Percentiles rank a stretch among this genome's conserved stretches.
Conservation (phyloP, 2,888 invertebrate genomes). For the Ferrisia virgata region DNA sequence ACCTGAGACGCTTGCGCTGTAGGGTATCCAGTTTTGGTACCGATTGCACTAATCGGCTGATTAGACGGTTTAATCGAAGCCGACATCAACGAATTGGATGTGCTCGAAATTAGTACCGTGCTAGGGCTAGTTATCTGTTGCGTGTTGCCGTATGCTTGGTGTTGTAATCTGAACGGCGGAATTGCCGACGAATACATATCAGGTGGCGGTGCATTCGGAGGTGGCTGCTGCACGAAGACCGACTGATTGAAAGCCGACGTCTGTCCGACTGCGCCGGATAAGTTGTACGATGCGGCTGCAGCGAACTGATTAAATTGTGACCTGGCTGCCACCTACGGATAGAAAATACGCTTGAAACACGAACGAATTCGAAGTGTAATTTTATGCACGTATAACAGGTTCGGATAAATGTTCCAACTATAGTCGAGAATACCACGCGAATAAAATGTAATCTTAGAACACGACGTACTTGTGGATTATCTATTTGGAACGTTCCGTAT, state of each 20-base stretch:
- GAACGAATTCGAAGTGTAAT: too few species aligned
- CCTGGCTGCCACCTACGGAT: conserved; percentile 22
- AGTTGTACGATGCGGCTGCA: conserved; percentile 43
- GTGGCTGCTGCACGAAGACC: conserved; percentile 53
- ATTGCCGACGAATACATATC: conserved; percentile 67
- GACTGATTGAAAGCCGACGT: conserved; percentile 54
- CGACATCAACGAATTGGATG: conserved; percentile 79
- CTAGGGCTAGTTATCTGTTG: conserved; percentile 79
- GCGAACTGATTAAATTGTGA: conserved; percentile 74
- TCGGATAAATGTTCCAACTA: background rate
- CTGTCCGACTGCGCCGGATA: conserved; percentile 30
- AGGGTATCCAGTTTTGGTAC: conserved; percentile 59
- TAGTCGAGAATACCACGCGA: background rate
- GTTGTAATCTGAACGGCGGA: conserved; percentile 60
- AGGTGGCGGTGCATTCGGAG: conserved; percentile 55
- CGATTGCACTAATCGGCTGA: conserved; percentile 75
- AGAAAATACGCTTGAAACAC: background rate
- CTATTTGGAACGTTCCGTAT: conserved; percentile 74
- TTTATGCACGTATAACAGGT: too few species aligned
- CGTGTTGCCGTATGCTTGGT: conserved; percentile 65
- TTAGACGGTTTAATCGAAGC: conserved; percentile 78
- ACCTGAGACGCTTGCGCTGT: conserved; percentile 33
- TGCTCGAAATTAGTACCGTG: conserved; percentile 78
- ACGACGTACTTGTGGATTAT: conserved; percentile 56
- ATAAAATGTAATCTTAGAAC: too few species aligned